Evolutionary conservation across 2,888 invertebrate species (phyloP).

Genomic region (Lycophotia porphyrea): DNA sequence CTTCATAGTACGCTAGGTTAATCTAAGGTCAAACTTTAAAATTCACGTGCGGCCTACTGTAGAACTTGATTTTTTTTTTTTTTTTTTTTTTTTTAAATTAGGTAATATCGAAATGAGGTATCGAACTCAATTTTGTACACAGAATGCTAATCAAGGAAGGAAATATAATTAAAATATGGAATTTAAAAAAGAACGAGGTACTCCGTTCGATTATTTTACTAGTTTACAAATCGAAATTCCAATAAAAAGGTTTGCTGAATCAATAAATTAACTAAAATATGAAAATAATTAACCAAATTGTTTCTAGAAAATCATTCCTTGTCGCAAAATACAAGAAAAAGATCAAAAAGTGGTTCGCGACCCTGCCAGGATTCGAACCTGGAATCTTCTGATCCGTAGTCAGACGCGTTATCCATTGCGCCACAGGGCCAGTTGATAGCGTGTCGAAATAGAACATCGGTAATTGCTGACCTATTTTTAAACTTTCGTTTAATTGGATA

Average conservation of each 20-base stretch:
- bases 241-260: neutral
- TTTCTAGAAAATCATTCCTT: neutral
- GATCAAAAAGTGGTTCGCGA: slow-evolving; percentile 75
- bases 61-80: too few species aligned
- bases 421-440: slow-evolving; percentile 87
- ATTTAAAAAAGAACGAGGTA: neutral
- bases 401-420: slow-evolving; percentile 93
- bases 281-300: neutral
- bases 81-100: too few species aligned
- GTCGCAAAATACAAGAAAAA: neutral
- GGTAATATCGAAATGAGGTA: too few species aligned
- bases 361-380: slow-evolving; percentile 92
- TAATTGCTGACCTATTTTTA: slow-evolving; percentile 1
- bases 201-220: neutral
- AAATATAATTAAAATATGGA: neutral
- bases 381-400: slow-evolving; percentile 93
- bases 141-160: neutral
- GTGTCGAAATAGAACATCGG: slow-evolving; percentile 53
- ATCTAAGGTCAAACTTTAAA: neutral
- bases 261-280: neutral
- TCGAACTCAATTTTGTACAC: neutral
- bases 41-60: neutral
- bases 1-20: neutral
- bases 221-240: neutral
- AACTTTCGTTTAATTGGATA: neutral